Evolutionary conservation across 2,113 vertebrate genomes (phyloP), one percentile per base, ranked within the genome.

Genomic region (Oreotrochilus melanogaster): DNA sequence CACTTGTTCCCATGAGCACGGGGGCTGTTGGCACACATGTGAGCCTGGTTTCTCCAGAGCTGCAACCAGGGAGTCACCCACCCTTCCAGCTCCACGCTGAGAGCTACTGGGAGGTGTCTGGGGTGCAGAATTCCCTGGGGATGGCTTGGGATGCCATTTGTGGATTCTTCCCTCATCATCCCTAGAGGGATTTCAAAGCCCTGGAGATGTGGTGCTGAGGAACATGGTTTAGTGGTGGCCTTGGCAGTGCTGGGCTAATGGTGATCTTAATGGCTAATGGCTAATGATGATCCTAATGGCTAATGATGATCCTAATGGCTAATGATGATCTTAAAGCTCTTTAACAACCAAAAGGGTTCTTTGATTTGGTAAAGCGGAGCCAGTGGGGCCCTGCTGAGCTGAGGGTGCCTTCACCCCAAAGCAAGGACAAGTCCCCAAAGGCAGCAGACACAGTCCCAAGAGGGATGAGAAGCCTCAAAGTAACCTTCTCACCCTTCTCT

Each of bases 311-410:
- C 37, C 37, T 37, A 37, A 37, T 37, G 37, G 37, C 37, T 37
- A 39, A 39, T 39, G 39, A 47, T 47, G 45, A 47, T 47, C 18
- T 21, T 23, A 24, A 24, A 48, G 22, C 21, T 24, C 22, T 48
- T 48, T 48, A 23, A 21, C 48, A 48, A 48, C 48, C 48, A 48
- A 48, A 24, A 48, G 12, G 22, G 22, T 48, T 23, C 19, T 12
- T 11, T 48, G 48, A 48, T 48, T 48, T 22, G 22, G 5, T 48
- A 23, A 16, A 35, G 54, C 0, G 0, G 17, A 79, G 47, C 67
- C 19, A 1, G 24, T 3, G 16, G 4, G 37, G 7, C 33, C 9
- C 0, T 7, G 0, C 0, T 1, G 16, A 7, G 0, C 53, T 10
- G 58, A 50, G 35, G 11, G 9, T 79, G 1, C 48, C 37, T 71